A percentile compares a stretch with the other conserved stretches of the same genome.
Conservation (phyloP, 2,797 vertebrate species). For the Delichon dasypus region DNA sequence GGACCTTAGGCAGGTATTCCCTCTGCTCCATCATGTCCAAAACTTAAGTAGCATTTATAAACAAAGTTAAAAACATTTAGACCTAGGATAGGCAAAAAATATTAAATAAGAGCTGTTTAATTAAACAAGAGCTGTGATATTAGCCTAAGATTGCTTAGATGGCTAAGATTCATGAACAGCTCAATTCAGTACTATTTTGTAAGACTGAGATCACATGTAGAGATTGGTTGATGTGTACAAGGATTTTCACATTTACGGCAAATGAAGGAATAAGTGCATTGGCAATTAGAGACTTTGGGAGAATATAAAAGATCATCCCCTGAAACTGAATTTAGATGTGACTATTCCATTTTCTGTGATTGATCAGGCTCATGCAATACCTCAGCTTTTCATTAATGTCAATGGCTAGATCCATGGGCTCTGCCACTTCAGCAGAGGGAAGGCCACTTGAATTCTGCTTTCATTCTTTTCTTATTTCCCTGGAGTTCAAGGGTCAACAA, state of each 20-base stretch:
- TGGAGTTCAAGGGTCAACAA: conserved; percentile 36
- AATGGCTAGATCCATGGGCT: conserved; percentile 16
- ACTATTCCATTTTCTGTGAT: conserved; percentile 36
- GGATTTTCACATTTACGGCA: conserved; percentile 53
- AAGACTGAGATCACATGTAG: not conserved
- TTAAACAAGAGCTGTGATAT: not conserved
- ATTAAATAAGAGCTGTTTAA: not conserved
- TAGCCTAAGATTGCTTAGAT: not conserved
- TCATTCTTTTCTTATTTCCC: conserved; percentile 53
- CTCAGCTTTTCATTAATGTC: conserved; percentile 50
- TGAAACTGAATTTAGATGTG: conserved; percentile 37
- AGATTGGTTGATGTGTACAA: not conserved
- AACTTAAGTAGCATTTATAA: not conserved
- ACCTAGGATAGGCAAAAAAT: not conserved
- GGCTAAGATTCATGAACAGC: conserved; percentile 4
- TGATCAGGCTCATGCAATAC: conserved; percentile 28
- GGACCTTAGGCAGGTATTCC: not conserved
- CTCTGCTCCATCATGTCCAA: not conserved
- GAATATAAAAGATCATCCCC: conserved; percentile 25
- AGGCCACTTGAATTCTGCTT: conserved; percentile 41
- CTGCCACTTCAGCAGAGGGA: not conserved
- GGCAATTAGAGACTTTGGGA: conserved; percentile 51
- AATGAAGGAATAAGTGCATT: conserved; percentile 45
- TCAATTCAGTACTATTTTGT: not conserved
- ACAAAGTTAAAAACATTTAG: not conserved